Percentiles rank a stretch among this genome's conserved stretches.
Evolutionary conservation across 2,113 vertebrate genomes (phyloP).

Genomic region (Bos indicus): DNA sequence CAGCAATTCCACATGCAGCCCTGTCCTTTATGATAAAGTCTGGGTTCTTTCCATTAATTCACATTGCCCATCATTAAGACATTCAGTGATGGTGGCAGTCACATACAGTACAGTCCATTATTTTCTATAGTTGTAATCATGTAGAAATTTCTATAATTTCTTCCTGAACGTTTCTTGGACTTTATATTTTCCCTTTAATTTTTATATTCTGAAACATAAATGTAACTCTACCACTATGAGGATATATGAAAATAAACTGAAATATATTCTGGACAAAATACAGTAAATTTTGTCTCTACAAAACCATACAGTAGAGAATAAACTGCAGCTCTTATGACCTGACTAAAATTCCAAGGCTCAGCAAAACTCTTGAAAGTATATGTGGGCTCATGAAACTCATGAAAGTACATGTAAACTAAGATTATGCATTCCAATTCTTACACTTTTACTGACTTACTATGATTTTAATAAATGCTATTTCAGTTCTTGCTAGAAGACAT

Average conservation of each 20-base stretch:
- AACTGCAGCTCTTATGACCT: neutral
- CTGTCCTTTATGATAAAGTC: neutral
- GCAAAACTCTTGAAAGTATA: neutral
- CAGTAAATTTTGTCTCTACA: neutral
- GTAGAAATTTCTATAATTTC: neutral
- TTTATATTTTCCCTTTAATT: neutral
- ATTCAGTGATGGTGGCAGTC: too few species aligned
- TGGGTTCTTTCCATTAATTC: neutral
- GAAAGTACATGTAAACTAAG: neutral
- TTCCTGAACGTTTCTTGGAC: neutral
- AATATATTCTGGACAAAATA: neutral
- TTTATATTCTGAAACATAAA: neutral
- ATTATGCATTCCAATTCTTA: neutral
- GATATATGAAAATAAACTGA: neutral
- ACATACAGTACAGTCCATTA: accelerated
- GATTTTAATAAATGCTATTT: neutral
- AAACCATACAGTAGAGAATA: neutral
- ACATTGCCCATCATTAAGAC: neutral
- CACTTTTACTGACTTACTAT: neutral
- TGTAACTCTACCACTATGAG: neutral
- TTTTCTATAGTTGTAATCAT: neutral
- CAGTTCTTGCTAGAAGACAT: neutral
- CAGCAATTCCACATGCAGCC: too few species aligned
- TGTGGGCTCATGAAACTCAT: neutral
- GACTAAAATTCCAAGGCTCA: neutral